Conservation (phyloP, 2,113 vertebrate species). For the Microcebus griseorufus region DNA sequence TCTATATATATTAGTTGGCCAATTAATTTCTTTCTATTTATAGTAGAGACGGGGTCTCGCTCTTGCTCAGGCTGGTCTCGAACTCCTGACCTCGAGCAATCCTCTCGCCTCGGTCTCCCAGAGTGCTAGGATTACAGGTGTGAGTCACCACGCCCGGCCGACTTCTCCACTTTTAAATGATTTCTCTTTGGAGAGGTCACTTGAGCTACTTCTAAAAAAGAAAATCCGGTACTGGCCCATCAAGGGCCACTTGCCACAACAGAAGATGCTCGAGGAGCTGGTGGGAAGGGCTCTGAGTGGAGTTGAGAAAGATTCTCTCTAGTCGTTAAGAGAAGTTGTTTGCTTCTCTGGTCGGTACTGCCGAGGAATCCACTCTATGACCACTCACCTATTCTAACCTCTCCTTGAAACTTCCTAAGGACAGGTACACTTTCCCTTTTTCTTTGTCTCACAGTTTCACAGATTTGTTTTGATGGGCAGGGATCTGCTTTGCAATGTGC, state of each 20-base stretch:
- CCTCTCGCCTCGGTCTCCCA: no score
- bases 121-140: no score
- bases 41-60: no score
- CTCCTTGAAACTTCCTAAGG: conserved; percentile 36
- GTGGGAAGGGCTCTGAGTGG: neutral
- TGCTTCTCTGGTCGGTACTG: neutral
- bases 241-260: neutral
- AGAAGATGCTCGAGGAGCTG: neutral
- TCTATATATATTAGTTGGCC: no score
- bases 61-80: no score
- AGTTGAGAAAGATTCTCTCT: neutral
- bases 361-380: neutral
- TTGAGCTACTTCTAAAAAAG: neutral
- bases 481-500: neutral
- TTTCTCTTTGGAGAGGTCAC: conserved; percentile 48
- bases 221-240: neutral
- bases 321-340: neutral
- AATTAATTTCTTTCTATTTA: no score
- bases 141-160: neutral
- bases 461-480: neutral
- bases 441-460: neutral
- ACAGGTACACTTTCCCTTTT: neutral
- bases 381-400: neutral
- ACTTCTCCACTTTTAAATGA: conserved; percentile 30
- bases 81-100: no score